Evolutionary conservation across 2,113 vertebrate species (phyloP).

Genomic region (Indicator indicator): DNA sequence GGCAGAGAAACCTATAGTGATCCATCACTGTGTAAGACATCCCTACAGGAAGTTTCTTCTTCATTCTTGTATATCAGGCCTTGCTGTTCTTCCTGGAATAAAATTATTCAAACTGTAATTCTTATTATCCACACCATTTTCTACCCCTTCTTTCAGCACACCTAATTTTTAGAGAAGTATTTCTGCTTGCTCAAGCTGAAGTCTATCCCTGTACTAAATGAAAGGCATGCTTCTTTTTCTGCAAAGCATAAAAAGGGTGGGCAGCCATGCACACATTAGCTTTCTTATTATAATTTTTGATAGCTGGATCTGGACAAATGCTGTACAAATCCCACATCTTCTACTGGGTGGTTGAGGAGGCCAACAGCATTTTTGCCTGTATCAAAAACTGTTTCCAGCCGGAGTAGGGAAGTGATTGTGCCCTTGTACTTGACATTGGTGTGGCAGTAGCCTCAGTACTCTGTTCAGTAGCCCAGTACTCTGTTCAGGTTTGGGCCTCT

Average conservation of each 20-base stretch:
- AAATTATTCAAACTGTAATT: not conserved
- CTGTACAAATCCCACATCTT: not conserved
- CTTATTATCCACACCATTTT: not conserved
- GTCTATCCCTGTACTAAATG: not conserved
- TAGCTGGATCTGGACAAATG: not conserved
- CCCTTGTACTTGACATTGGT: no score
- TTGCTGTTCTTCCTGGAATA: not conserved
- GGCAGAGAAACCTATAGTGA: not conserved
- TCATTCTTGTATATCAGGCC: not conserved
- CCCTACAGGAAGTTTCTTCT: not conserved
- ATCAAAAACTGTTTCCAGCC: no score
- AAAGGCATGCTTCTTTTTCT: not conserved
- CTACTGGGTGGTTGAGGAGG: not conserved
- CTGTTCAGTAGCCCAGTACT: no score
- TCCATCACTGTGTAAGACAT: rapidly evolving
- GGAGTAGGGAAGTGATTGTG: no score
- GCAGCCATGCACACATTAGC: not conserved
- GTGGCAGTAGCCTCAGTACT: no score
- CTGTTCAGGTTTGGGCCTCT: no score
- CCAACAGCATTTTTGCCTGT: no score
- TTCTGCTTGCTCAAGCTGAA: not conserved
- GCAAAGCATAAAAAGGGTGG: not conserved
- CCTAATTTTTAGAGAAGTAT: not conserved
- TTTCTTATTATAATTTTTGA: not conserved
- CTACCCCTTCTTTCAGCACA: not conserved